Evolutionary conservation across 2,797 vertebrate genomes (phyloP), one percentile per base, ranked within the genome.

Genomic region (Falco cherrug): DNA sequence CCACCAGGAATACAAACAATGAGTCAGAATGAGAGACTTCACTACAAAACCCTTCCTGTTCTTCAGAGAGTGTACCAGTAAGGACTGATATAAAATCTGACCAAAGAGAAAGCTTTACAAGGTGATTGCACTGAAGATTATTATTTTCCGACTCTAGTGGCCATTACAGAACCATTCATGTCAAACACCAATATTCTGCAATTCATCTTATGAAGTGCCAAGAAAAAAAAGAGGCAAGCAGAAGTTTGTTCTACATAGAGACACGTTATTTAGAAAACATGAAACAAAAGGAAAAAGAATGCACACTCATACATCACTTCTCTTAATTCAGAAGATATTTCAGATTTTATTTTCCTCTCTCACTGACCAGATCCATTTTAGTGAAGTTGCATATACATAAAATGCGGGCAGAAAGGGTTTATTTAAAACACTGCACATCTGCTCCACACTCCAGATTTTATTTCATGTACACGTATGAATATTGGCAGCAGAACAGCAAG

Each of bases 231-330:
- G 33, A 51, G 33, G n/a, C 28, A 43, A 70, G 53, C 67, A 67
- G 31, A 48, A 57, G 37, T 64, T 83, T 68, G 50, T 50, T 33
- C 24, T 82, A 60, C 64, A 24, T 10, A 24, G 71, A 48, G 68
- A 41, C 6, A 9, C 0, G 0, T 3, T 31, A 9, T 10, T 28
- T 6, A 33, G 67, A 50, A 70, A 37, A 74, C 16, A 16, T 2
- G 35, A 69, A 14, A 5, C 21, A 4, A 31, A 43, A 12, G n/a
- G 10, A 65, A 50, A 35, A 37, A 1, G 1, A 20, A 13, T 31
- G 26, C 21, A 11, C 7, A 1, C 5, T 78, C 33, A 25, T 26
- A 2, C 11, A 13, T 15, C 76, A 6, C 45, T 71, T 33, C 69
- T 41, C 54, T 45, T 19, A 14, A 51, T 13, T 37, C 43, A 15